phyloP scores from a whole-genome alignment of 2,113 vertebrate genomes.

The Pandion haliaetus region DNA sequence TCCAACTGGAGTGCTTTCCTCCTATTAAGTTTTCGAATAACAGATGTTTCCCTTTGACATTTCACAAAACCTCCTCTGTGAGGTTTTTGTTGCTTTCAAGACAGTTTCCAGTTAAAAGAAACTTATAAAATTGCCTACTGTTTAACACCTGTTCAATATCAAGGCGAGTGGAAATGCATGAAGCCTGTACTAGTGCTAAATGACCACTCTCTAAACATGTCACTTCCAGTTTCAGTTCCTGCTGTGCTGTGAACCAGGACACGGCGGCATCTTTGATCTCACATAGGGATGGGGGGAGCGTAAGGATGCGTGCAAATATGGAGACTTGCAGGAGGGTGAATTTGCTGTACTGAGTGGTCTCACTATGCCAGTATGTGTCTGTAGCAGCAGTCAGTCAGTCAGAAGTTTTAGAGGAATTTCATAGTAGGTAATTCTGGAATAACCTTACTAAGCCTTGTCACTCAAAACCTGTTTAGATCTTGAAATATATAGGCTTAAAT shows the following conservation, averaged over 20 bases:
- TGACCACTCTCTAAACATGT: not conserved
- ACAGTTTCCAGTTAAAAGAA: constrained; percentile 10
- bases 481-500: not conserved
- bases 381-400: not conserved
- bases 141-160: constrained; percentile 51
- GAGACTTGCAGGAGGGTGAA: not conserved
- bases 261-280: not conserved
- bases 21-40: not conserved
- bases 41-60: constrained; percentile 52
- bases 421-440: not conserved
- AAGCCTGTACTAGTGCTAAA: not conserved
- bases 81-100: constrained; percentile 37
- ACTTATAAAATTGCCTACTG: constrained; percentile 26
- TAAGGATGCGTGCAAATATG: not conserved
- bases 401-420: not conserved
- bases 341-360: not conserved
- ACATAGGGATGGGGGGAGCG: accelerated
- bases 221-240: not conserved
- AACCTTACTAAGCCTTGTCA: not conserved
- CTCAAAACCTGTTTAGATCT: not conserved
- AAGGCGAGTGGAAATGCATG: not conserved
- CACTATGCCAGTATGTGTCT: not conserved
- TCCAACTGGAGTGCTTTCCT: not conserved
- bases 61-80: constrained; percentile 19
- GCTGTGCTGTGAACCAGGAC: not conserved